Conservation (phyloP, 2,113 vertebrate genomes). For the Nesoenas mayeri region DNA sequence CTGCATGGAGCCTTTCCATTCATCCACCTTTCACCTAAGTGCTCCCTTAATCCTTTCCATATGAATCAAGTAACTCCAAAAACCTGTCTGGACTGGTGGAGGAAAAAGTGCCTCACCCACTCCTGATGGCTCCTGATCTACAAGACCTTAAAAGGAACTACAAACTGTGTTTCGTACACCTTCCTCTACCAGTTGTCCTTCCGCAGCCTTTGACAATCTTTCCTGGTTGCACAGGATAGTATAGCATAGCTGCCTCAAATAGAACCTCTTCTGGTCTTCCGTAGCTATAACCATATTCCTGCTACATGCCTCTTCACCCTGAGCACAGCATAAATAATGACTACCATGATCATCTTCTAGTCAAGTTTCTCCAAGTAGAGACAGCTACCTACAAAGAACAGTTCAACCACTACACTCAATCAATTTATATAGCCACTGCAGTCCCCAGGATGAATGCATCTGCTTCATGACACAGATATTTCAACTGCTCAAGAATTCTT, state of each 20-base stretch:
- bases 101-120: not conserved
- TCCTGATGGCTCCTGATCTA: not conserved
- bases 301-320: not conserved
- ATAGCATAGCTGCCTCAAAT: not conserved
- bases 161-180: not conserved
- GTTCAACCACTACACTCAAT: not conserved
- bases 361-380: not conserved
- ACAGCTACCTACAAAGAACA: not conserved
- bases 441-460: not conserved
- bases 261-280: not conserved
- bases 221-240: not conserved
- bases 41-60: not conserved
- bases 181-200: not conserved
- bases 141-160: not conserved
- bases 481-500: not conserved
- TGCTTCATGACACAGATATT: not conserved
- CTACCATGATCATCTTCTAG: fast-evolving
- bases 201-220: not conserved
- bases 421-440: fast-evolving
- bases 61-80: not conserved
- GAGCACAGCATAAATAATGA: not conserved
- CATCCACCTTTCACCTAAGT: not conserved
- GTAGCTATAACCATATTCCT: not conserved
- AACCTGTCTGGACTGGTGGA: not conserved
- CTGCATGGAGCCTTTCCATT: not conserved